Percentiles rank a stretch among this genome's conserved stretches.
phyloP scores from a whole-genome alignment of 2,888 invertebrate genomes.

The Teinopalpus imperialis region DNA sequence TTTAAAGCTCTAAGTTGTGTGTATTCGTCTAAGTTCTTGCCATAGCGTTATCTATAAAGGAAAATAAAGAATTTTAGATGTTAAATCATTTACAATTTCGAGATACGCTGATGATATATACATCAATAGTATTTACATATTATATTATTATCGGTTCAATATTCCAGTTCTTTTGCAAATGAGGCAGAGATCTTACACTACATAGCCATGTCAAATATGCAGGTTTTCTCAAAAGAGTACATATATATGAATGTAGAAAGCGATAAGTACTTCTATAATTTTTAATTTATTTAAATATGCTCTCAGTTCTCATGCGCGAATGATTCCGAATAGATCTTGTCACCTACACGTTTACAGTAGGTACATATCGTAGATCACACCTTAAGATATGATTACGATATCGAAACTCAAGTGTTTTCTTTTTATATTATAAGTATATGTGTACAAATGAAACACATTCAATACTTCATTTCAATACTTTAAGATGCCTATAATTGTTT shows the following conservation, averaged over 20 bases:
- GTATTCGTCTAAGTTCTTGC: neutral
- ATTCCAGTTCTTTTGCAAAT: no score
- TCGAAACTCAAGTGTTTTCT: constrained; percentile 13
- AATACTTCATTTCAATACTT: no score
- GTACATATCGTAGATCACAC: constrained; percentile 2
- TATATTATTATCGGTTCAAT: no score
- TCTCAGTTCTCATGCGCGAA: neutral
- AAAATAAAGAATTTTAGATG: neutral
- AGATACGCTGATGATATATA: no score
- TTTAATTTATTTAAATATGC: constrained; percentile 2
- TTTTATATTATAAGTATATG: neutral
- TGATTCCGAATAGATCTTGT: constrained; percentile 12
- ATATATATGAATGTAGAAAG: no score
- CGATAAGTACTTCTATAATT: no score
- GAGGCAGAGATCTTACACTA: no score
- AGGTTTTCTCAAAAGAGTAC: no score
- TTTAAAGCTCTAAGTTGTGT: neutral
- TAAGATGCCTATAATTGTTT: no score
- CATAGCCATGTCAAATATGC: no score
- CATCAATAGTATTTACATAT: no score
- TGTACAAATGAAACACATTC: neutral
- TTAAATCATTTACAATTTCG: no score
- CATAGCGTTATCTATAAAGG: constrained; percentile 4
- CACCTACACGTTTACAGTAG: neutral
- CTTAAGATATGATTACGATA: constrained; percentile 2